Evolutionary conservation across 2,797 vertebrate species (phyloP), one percentile per base, ranked within the genome.

Genomic region (Eulemur mongoz): DNA sequence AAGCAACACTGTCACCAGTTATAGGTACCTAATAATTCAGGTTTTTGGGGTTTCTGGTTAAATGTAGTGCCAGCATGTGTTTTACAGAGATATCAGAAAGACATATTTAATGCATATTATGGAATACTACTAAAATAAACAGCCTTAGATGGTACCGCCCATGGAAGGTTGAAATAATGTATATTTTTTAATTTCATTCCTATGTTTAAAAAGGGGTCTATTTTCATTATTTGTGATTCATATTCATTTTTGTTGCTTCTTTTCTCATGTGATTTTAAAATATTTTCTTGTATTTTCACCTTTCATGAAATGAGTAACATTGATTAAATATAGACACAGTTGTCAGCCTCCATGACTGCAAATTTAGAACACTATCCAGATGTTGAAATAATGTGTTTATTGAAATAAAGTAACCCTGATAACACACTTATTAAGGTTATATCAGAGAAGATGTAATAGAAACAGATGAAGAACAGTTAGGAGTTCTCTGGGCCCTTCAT

Each of bases 151-250:
- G 63, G 1, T 76, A 57, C 15, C 11, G 45, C 3, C 27, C 9
- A 52, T 52, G 59, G 22, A 52, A 69, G 18, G 81, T 0, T 93
- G 81, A 91, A 61, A 15, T 0, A 30, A 23, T 40, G 40, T 38
- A 18, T 32, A 13, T 17, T n/a, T 10, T 38, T 50, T 38, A 2
- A 50, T 67, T 12, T 48, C 2, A 40, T 7, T 54, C 54, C 12
- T 23, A 9, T 73, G 57, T 83, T 80, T 88, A 32, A 79, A 25
- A 57, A 69, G 50, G 23, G n/a, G 0, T 10, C 69, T 89, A 7
- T 84, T 97, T 89, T 95, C n/a, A 88, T 63, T 80, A 57, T 73
- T 80, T 93, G 40, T 83, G 18, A 65, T 59, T 83, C 11, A 35
- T 15, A n/a, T n/a, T 93, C 30, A 69, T 38, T 82, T 93, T 73